Percentiles rank a stretch among this genome's conserved stretches.
Evolutionary conservation across 2,113 vertebrate genomes (phyloP).

Genomic region (pig (Sus scrofa)): T2T-Sscrofa CM000824.6:119992001-119992500

Average conservation of each 20-base stretch:
- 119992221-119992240: not conserved
- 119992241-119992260: not conserved
- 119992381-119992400: too few species aligned
- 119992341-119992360: not conserved
- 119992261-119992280: not conserved
- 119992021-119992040: fast-evolving
- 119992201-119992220: not conserved
- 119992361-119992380: not conserved
- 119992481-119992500: not conserved
- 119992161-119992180: too few species aligned
- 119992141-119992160: not conserved
- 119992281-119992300: not conserved
- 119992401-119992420: not conserved
- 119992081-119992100: not conserved
- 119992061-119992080: not conserved
- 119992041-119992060: not conserved
- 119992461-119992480: not conserved
- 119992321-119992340: fast-evolving
- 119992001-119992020: not conserved
- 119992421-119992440: not conserved
- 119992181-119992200: not conserved
- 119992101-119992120: not conserved
- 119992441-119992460: not conserved
- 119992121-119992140: not conserved
- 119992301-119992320: not conserved